Base-by-base conservation (phyloP, 1,140 invertebrate genomes). In the Probaryconus sp. region DNA sequence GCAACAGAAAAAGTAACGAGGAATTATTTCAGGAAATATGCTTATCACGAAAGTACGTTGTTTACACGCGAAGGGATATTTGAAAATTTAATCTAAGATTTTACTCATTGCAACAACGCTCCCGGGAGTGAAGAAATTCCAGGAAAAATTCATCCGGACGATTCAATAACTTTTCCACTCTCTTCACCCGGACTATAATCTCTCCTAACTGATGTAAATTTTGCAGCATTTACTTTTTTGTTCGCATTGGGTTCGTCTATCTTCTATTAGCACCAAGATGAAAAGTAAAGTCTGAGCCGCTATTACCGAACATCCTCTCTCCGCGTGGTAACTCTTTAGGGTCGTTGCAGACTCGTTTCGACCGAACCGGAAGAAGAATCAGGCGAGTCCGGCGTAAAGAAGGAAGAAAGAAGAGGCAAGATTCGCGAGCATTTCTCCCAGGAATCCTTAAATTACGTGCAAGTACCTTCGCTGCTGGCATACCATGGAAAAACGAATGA, bases 391-490 rank as follows among this genome's bases (percentile, higher is more conserved):
- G 45, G 58, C 40, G 42, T 37, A 45, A 64, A 56, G 37, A 33
- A 60, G 40, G 48, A 71, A 60, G 45, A 37, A 70, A 40, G 48
- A 56, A 37, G 47, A 30, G 13, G 28, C 24, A 72, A 67, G 71
- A 76, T 76, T 51, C 69, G 40, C 60, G 56, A 50, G 56, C 69
- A 71, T 48, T 71, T 76, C 72, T 76, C 76, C 42, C 31, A 67
- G 72, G 72, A 74, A 76, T 80, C 70, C 78, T 76, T 72, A 78
- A 78, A 78, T 77, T 77, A 67, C 68, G 64, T 48, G 67, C 68
- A 63, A 72, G 70, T 67, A 53, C 37, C 45, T 55, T 13, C 42
- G 35, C 40, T 53, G 47, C 55, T 30, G 51, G 60, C 58, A 51
- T 63, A 37, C 48, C 51, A 47, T 21, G 45, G 24, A 37, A 37